Evolutionary conservation across 30 jellyfish, hydroid and myxozoan species (phyloP).

Genomic region (Clytia hemisphaerica): DNA sequence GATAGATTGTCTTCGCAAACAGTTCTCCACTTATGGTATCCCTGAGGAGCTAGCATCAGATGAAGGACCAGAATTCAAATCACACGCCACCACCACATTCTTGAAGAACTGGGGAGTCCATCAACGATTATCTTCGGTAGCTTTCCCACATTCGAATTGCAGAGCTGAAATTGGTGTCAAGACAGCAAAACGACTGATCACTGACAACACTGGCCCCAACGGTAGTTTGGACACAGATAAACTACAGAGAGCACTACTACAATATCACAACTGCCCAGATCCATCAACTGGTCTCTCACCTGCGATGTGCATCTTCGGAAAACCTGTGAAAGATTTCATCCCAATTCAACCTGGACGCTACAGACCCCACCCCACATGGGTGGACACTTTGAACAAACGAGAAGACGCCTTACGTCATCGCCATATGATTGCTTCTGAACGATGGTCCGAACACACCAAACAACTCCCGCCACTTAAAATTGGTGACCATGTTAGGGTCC

Average conservation of each 20-base stretch:
- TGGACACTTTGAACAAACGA: neutral
- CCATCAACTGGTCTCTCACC: constrained; percentile 16
- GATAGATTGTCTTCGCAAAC: no score
- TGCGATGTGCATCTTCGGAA: constrained; percentile 19
- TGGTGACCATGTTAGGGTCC: constrained; percentile 9
- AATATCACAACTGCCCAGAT: constrained; percentile 14
- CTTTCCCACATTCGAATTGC: no score
- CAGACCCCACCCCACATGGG: constrained; percentile 32
- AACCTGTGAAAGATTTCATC: constrained; percentile 16
- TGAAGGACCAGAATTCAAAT: no score
- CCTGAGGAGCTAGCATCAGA: no score
- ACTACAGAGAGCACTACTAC: constrained; percentile 9
- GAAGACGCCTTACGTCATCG: constrained; percentile 15
- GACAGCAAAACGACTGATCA: no score
- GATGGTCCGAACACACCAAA: constrained; percentile 16
- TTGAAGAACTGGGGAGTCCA: no score
- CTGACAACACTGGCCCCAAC: constrained; percentile 18
- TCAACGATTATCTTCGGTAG: no score
- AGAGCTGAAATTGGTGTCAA: no score
- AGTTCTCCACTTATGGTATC: no score
- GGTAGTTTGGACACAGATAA: constrained; percentile 3
- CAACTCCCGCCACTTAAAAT: neutral
- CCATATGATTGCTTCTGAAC: constrained; percentile 8
- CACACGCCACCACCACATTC: no score
- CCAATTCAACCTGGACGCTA: constrained; percentile 30